Evolutionary conservation across 2,888 invertebrate species (phyloP).

Genomic region (Deilephila elpenor): DNA sequence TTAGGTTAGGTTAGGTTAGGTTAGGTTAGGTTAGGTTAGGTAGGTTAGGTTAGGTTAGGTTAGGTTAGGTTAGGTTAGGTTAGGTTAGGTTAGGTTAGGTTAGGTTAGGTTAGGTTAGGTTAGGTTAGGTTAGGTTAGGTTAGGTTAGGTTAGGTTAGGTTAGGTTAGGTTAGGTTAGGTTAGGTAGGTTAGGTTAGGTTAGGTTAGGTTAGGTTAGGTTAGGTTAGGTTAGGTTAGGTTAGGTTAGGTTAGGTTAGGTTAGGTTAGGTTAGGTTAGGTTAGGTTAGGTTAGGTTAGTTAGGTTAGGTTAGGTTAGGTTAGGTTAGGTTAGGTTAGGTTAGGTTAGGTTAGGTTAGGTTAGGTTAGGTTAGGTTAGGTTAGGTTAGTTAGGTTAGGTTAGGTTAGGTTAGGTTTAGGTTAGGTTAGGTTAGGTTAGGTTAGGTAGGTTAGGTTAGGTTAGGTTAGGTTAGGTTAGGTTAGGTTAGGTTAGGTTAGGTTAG

Average conservation of each 20-base stretch:
- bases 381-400: conserved; percentile 35
- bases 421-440: conserved; percentile 38
- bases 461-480: conserved; percentile 11
- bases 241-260: too few relatives aligned
- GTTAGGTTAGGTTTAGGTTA: conserved; percentile 37
- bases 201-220: too few relatives aligned
- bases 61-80: too few relatives aligned
- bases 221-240: too few relatives aligned
- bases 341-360: conserved; percentile 34
- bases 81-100: too few relatives aligned
- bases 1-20: too few relatives aligned
- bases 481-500: not conserved
- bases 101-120: too few relatives aligned
- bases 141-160: too few relatives aligned
- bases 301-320: conserved; percentile 35
- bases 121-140: too few relatives aligned
- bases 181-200: too few relatives aligned
- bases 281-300: conserved; percentile 38
- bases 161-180: not conserved
- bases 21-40: too few relatives aligned
- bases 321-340: conserved; percentile 35
- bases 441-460: conserved; percentile 24
- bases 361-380: conserved; percentile 31
- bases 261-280: conserved; percentile 32
- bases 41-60: too few relatives aligned